Percentiles rank a stretch among this genome's conserved stretches.
phyloP scores from a whole-genome alignment of 2,113 vertebrate species.

The Myotis yumanensis region DNA sequence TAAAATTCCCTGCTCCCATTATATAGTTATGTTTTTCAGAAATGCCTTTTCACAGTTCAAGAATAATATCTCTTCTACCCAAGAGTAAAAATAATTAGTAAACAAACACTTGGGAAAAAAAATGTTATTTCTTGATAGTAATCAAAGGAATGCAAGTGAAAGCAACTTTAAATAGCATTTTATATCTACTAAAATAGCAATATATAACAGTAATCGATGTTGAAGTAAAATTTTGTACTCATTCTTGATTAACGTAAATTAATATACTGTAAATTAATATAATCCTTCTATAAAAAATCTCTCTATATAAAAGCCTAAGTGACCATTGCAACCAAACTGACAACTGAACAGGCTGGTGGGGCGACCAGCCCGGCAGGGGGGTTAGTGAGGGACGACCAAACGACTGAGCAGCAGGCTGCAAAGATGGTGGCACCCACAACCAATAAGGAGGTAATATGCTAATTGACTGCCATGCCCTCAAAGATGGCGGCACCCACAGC shows the following conservation, averaged over 20 bases:
- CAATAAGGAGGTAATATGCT: no score
- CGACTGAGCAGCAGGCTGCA: no score
- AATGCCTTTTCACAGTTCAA: neutral
- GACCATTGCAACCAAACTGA: no score
- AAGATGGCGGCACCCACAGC: no score
- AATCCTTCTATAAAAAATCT: neutral
- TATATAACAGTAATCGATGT: neutral
- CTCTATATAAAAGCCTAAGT: no score
- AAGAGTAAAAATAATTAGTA: conserved; percentile 28
- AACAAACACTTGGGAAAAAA: neutral
- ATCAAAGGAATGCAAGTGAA: neutral
- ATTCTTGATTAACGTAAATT: conserved; percentile 25
- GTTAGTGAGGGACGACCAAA: no score
- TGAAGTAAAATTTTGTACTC: conserved; percentile 24
- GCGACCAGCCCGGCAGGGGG: no score
- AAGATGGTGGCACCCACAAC: no score
- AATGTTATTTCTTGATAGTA: neutral
- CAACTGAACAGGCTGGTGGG: no score
- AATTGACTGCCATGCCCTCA: no score
- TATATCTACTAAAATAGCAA: neutral
- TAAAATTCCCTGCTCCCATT: neutral
- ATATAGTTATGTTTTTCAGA: neutral
- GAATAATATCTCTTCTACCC: conserved; percentile 2
- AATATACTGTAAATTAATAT: conserved; percentile 12
- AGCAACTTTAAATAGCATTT: conserved; percentile 33